Evolutionary conservation across 2,797 vertebrate genomes (phyloP).

Genomic region (Myotis myotis): DNA sequence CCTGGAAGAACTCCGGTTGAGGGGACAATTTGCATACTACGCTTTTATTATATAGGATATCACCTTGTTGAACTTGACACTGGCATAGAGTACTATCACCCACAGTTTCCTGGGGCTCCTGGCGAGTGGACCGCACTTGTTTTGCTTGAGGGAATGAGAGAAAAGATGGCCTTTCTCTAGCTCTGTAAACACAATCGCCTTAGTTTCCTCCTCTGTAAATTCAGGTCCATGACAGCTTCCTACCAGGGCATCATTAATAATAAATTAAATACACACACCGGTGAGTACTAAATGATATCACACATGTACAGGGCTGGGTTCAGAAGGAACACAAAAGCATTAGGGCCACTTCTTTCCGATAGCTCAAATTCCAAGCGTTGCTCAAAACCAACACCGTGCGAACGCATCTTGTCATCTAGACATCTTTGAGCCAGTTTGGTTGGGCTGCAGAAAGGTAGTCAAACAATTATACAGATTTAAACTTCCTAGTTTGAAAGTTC

Average conservation of each 20-base stretch:
- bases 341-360: not conserved
- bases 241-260: not conserved
- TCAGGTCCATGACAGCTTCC: not conserved
- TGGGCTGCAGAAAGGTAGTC: not conserved
- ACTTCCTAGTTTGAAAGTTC: constrained; percentile 12
- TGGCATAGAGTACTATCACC: not conserved
- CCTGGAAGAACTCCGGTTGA: too few species aligned
- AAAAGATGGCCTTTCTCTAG: not conserved
- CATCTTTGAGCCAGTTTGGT: not conserved
- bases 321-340: not conserved
- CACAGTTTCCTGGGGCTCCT: not conserved
- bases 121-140: not conserved
- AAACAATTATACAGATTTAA: not conserved
- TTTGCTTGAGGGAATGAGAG: not conserved
- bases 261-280: not conserved
- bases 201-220: not conserved
- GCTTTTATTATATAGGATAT: too few species aligned
- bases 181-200: not conserved
- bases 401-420: not conserved
- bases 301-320: not conserved
- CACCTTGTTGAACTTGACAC: not conserved
- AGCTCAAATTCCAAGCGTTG: not conserved
- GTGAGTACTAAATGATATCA: not conserved
- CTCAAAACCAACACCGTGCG: not conserved
- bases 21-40: too few species aligned